phyloP scores from a whole-genome alignment of 2,113 vertebrate species.

The Cyprinodon variegatus region DNA sequence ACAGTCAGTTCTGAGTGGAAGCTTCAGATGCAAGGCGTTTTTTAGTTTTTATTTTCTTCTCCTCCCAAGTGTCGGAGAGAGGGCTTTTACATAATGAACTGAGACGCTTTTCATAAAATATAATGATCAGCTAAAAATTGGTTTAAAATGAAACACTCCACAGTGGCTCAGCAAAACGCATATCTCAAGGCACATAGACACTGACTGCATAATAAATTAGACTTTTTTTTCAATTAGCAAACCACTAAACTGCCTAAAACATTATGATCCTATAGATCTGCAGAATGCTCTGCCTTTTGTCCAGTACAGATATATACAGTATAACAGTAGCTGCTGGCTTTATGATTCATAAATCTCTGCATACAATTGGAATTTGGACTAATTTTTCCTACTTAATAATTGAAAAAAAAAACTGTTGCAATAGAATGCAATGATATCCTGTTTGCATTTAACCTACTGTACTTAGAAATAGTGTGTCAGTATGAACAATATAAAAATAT shows the following conservation, averaged over 20 bases:
- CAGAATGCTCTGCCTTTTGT: conserved; percentile 57
- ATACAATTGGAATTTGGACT: conserved; percentile 55
- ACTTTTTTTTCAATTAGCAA: conserved; percentile 47
- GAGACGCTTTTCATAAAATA: conserved; percentile 75
- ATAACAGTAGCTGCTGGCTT: conserved; percentile 44
- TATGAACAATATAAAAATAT: conserved; percentile 41
- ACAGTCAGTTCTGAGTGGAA: conserved; percentile 21
- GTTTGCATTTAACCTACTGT: conserved; percentile 51
- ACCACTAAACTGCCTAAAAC: conserved; percentile 55
- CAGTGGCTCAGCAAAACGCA: conserved; percentile 70
- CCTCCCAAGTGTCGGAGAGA: conserved; percentile 18
- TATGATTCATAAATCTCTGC: conserved; percentile 66
- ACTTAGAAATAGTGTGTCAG: conserved; percentile 34
- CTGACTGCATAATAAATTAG: conserved; percentile 70
- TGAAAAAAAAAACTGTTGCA: conserved; percentile 53
- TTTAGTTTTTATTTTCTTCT: not conserved
- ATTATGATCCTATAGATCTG: conserved; percentile 47
- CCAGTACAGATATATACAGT: conserved; percentile 42
- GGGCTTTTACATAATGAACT: conserved; percentile 70
- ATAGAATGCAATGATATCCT: conserved; percentile 39
- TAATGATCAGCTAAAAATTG: conserved; percentile 78
- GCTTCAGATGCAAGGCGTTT: conserved; percentile 49
- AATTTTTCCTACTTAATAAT: conserved; percentile 57
- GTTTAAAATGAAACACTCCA: conserved; percentile 75
- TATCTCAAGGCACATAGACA: conserved; percentile 72